Evolutionary conservation across 2,888 invertebrate species (phyloP).

Genomic region (Noctua fimbriata): DNA sequence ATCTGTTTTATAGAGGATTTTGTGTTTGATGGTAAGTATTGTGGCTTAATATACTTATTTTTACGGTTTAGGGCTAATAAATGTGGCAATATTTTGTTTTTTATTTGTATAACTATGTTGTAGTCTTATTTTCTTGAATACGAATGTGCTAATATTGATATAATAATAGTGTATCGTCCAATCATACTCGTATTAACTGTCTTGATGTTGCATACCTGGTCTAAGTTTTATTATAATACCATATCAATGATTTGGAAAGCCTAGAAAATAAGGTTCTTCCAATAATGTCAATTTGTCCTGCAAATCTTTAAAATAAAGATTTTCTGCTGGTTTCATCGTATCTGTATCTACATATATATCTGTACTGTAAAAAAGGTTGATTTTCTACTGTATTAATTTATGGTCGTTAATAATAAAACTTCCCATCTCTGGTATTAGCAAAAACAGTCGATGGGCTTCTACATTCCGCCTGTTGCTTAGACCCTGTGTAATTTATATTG

Average conservation of each 20-base stretch:
- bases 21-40: constrained; percentile 41
- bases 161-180: neutral
- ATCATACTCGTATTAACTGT: neutral
- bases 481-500: constrained; percentile 78
- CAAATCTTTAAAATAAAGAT: neutral
- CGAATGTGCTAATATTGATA: constrained; percentile 25
- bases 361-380: too few species aligned
- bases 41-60: constrained; percentile 47
- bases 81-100: constrained; percentile 23
- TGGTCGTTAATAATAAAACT: constrained; percentile 67
- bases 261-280: too few species aligned
- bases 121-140: constrained; percentile 18
- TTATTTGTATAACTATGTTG: constrained; percentile 27
- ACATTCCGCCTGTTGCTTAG: constrained; percentile 78
- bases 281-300: neutral
- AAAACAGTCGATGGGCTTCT: constrained; percentile 79
- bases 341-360: too few species aligned
- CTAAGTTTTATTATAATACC: neutral
- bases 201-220: neutral
- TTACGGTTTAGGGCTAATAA: constrained; percentile 38
- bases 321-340: neutral
- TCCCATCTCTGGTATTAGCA: constrained; percentile 66
- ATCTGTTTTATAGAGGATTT: constrained; percentile 52
- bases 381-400: neutral
- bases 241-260: neutral